A percentile compares a stretch with the other conserved stretches of the same genome.
Evolutionary conservation across 1,140 invertebrate species (phyloP).

Genomic region (Papilio polyxenes): DNA sequence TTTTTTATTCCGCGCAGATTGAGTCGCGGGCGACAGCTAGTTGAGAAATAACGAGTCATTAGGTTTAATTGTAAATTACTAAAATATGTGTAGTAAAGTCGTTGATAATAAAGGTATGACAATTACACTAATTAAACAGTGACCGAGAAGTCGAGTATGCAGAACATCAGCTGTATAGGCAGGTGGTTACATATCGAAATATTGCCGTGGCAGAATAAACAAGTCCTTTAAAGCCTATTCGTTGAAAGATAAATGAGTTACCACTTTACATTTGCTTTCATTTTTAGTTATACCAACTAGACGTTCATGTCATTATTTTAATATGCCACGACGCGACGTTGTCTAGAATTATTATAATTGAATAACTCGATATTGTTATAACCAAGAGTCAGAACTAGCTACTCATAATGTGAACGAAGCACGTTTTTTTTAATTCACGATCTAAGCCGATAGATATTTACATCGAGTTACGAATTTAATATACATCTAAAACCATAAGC

Average conservation of each 20-base stretch:
- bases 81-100: slow-evolving; percentile 11
- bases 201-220: neutral
- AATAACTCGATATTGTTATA: no score
- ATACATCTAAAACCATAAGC: neutral
- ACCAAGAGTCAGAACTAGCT: no score
- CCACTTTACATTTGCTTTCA: neutral
- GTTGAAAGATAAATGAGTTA: neutral
- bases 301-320: no score
- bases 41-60: slow-evolving; percentile 6
- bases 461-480: neutral
- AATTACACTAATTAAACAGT: slow-evolving; percentile 54
- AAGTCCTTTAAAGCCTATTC: neutral
- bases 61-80: slow-evolving; percentile 32
- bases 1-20: no score
- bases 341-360: no score
- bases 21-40: no score
- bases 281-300: neutral
- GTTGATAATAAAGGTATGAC: slow-evolving; percentile 34
- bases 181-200: slow-evolving; percentile 48
- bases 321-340: neutral
- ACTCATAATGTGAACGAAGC: no score
- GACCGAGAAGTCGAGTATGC: slow-evolving; percentile 44
- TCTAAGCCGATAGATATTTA: no score
- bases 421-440: no score
- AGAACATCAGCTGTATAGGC: slow-evolving; percentile 51